Percentiles rank a stretch among this genome's conserved stretches.
Evolutionary conservation across 2,888 invertebrate genomes (phyloP).

Genomic region (Cynaeus angustus): DNA sequence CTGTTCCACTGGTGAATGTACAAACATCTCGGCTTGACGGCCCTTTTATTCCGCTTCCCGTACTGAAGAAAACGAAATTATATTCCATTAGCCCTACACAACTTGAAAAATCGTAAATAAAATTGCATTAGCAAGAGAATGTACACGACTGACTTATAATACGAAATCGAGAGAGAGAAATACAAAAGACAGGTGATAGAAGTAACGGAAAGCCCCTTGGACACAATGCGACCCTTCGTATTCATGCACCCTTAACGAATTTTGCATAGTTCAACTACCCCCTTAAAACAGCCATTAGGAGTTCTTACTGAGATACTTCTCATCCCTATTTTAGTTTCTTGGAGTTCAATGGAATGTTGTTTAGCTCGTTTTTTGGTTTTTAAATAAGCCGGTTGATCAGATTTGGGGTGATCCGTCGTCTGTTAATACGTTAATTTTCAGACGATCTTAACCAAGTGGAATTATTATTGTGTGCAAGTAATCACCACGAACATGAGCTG

Average conservation of each 20-base stretch:
- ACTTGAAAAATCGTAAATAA: conserved; percentile 22
- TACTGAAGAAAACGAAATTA: conserved; percentile 41
- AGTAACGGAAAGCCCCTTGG: conserved; percentile 11
- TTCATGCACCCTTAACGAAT: conserved; percentile 22
- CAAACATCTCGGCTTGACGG: conserved; percentile 38
- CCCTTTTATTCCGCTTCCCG: conserved; percentile 32
- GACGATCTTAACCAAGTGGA: background rate
- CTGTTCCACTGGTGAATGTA: conserved; percentile 44
- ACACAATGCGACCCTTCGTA: conserved; percentile 22
- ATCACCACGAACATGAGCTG: background rate
- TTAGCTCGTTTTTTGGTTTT: conserved; percentile 1
- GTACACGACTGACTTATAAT: background rate
- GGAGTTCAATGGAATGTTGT: background rate
- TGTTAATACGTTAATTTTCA: background rate
- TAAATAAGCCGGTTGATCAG: conserved; percentile 1
- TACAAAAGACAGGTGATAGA: conserved; percentile 15
- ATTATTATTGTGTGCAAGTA: background rate
- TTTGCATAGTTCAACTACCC: background rate
- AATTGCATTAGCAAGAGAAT: conserved; percentile 3
- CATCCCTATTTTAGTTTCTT: background rate
- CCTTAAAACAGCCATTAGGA: background rate
- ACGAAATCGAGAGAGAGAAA: background rate
- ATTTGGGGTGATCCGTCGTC: background rate
- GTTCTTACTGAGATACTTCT: background rate
- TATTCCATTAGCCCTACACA: conserved; percentile 23